A percentile compares a stretch with the other conserved stretches of the same genome.
phyloP scores from a whole-genome alignment of 1,140 invertebrate species.

The Lamellibrachia luymesi region DNA sequence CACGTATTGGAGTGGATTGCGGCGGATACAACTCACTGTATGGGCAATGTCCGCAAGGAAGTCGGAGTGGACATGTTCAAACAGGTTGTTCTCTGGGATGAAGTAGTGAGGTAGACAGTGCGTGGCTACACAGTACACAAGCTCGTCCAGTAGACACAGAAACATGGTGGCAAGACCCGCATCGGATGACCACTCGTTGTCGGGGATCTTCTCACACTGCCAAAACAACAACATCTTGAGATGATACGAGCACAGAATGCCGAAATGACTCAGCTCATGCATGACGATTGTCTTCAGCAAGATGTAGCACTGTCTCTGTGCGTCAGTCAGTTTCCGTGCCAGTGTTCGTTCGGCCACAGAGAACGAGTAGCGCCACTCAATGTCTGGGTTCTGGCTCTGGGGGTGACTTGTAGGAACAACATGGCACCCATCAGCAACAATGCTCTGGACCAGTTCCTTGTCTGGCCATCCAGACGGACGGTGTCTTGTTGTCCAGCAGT shows the following conservation, averaged over 20 bases:
- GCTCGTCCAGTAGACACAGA: not conserved
- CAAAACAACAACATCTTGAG: constrained; percentile 13
- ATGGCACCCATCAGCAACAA: not conserved
- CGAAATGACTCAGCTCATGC: not conserved
- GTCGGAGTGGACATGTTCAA: not conserved
- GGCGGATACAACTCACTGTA: not conserved
- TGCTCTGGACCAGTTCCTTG: not conserved
- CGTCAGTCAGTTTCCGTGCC: not conserved
- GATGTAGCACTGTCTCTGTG: constrained; percentile 18
- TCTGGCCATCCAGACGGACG: constrained; percentile 8
- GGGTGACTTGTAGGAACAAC: not conserved
- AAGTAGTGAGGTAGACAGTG: constrained; percentile 14
- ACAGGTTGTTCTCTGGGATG: constrained; percentile 14
- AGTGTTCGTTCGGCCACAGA: not conserved
- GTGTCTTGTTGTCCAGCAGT: not conserved
- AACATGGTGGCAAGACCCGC: not conserved
- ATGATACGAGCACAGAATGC: not conserved
- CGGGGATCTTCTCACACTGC: not conserved
- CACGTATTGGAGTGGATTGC: not conserved
- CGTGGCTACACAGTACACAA: not conserved
- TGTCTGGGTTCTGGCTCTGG: not conserved
- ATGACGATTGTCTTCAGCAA: constrained; percentile 8
- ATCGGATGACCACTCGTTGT: not conserved
- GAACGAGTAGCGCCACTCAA: constrained; percentile 12
- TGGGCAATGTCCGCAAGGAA: not conserved